Evolutionary conservation across 1,140 invertebrate genomes (phyloP), one percentile per base, ranked within the genome.

Genomic region (Proales similis): DNA sequence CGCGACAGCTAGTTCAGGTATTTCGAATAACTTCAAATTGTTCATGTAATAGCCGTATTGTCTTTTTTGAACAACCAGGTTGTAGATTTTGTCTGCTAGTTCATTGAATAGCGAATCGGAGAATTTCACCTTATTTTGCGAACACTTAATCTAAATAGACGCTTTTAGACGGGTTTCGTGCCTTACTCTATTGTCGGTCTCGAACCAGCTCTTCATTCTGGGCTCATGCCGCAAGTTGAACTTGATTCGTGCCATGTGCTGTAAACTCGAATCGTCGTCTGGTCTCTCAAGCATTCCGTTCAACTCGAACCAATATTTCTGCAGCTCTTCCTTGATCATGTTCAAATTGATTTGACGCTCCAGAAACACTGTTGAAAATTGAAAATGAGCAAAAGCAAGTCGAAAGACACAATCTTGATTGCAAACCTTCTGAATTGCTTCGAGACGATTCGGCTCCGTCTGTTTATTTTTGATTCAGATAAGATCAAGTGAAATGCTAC

Each of bases 231-330:
- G 70, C 4, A 76, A 69, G 63, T 69, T 70, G 63, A 73, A 73
- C 47, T 74, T 71, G 12, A 70, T 64, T 5, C 67, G 61, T 9
- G 72, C 70, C 26, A 74, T 65, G 63, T 76, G 69, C 65, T 73
- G 72, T 1, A 74, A 66, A 24, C 64, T 65, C 14, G 69, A 71
- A 4, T 62, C 60, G 42, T 70, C 65, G 24, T 70, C 53, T 39
- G 69, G 67, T 47, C 65, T 69, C 30, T 70, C 68, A 6, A 75
- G 45, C 3, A 75, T 39, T n/a, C 64, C 53, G 0, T 70, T 51
- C 6, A 73, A 36, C 45, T 75, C 73, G 42, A 63, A 66, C 74
- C 74, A 76, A 64, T 74, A 76, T 7, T 45, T 45, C 14, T 68
- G 65, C 47, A 75, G 33, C 24, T 74, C 73, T 27, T 67, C 64